Evolutionary conservation across 1,140 invertebrate species (phyloP).

Genomic region (Zelostemma sp.): DNA sequence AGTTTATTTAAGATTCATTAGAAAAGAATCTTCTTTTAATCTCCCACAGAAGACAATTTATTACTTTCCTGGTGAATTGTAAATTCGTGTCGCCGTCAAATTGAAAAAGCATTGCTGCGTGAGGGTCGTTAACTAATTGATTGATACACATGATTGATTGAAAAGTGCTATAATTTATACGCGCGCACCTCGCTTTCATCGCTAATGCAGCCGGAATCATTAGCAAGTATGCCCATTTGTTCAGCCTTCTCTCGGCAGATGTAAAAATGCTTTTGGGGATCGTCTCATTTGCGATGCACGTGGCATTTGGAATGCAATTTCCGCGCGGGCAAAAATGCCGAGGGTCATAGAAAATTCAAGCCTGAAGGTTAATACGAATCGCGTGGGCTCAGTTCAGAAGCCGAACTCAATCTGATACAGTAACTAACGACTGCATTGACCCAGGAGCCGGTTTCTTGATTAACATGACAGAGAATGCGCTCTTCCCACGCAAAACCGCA

Average conservation of each 20-base stretch:
- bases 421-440: slow-evolving; percentile 8
- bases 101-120: not conserved
- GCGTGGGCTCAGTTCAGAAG: slow-evolving; percentile 2
- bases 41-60: not conserved
- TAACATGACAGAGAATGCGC: slow-evolving; percentile 22
- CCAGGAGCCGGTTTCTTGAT: slow-evolving; percentile 14
- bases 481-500: slow-evolving; percentile 25
- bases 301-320: not conserved
- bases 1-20: slow-evolving; percentile 2
- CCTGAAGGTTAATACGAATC: not conserved
- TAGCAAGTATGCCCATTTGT: too few species aligned
- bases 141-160: slow-evolving; percentile 1
- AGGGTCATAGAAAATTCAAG: not conserved
- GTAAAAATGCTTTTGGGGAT: too few species aligned
- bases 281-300: not conserved
- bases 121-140: not conserved
- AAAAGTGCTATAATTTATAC: not conserved
- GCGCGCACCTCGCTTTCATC: not conserved
- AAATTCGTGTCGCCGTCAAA: slow-evolving; percentile 3
- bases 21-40: slow-evolving; percentile 3
- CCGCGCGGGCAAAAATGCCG: not conserved
- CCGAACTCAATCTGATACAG: not conserved
- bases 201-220: not conserved
- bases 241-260: too few species aligned
- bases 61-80: slow-evolving; percentile 1